Evolutionary conservation across 2,113 vertebrate species (phyloP).

Genomic region (Physeter macrocephalus): DNA sequence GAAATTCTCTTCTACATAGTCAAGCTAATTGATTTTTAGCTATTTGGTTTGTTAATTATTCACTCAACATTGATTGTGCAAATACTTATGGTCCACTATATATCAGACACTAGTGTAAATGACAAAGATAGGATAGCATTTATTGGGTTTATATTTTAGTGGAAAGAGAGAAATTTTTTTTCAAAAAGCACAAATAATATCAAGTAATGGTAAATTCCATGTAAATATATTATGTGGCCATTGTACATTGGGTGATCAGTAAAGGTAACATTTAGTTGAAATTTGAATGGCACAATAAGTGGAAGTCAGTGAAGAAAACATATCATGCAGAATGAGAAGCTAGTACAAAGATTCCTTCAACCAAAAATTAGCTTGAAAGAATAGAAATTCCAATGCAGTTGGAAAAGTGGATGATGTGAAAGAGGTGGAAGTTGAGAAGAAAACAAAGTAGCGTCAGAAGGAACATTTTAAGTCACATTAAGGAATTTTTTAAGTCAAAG

Average conservation of each 20-base stretch:
- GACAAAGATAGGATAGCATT: neutral
- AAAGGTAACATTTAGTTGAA: neutral
- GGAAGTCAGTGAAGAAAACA: neutral
- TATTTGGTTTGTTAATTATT: neutral
- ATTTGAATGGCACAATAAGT: neutral
- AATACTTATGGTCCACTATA: neutral
- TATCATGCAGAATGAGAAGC: neutral
- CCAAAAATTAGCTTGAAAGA: neutral
- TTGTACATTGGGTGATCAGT: neutral
- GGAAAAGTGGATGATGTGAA: neutral
- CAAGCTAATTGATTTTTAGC: neutral
- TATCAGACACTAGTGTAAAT: neutral
- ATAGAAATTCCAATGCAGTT: neutral
- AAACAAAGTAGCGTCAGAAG: neutral
- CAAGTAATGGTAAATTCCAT: neutral
- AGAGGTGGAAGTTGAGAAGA: neutral
- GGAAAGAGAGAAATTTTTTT: neutral
- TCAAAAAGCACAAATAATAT: neutral
- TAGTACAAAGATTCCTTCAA: neutral
- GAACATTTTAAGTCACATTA: neutral
- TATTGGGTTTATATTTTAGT: neutral
- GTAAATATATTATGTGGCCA: neutral
- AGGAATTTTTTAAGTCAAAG: neutral
- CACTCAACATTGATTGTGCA: neutral
- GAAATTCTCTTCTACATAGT: neutral